These are phyloP conservation scores for Corydoras maculifer DNA, from an alignment of 2,113 vertebrate species.

Conservation along the genomic window DNA sequence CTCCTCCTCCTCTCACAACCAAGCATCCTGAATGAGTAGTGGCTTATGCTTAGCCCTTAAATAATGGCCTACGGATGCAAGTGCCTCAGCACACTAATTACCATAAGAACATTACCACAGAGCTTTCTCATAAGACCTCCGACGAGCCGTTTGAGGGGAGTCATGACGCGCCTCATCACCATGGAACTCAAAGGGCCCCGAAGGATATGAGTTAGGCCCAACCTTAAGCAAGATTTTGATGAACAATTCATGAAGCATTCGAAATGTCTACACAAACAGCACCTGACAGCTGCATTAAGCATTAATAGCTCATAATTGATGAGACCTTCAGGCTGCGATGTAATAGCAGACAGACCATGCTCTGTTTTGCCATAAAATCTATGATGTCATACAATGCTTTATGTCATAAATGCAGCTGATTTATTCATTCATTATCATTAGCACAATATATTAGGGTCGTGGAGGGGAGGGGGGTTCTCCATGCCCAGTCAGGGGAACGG, in stretches of 20 bases:
- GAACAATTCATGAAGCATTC: conserved; percentile 23
- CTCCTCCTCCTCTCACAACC: neutral
- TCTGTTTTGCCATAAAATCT: neutral
- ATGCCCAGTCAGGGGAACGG: no score
- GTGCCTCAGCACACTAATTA: conserved; percentile 14
- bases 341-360: neutral
- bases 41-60: conserved; percentile 4
- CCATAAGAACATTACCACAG: conserved; percentile 21
- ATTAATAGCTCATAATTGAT: conserved; percentile 19
- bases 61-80: conserved; percentile 6
- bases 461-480: no score
- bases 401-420: neutral
- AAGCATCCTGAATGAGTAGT: neutral
- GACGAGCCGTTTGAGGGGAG: conserved; percentile 11
- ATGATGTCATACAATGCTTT: neutral
- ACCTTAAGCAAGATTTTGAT: conserved; percentile 17
- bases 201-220: conserved; percentile 7
- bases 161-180: conserved; percentile 5
- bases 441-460: no score
- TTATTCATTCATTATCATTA: no score
- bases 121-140: conserved; percentile 19
- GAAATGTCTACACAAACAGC: conserved; percentile 8
- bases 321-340: neutral
- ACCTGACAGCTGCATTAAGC: conserved; percentile 20
- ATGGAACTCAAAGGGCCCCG: neutral